Base-by-base conservation (phyloP, 2,888 invertebrate genomes). In the Gymnosoma rotundatum region DNA sequence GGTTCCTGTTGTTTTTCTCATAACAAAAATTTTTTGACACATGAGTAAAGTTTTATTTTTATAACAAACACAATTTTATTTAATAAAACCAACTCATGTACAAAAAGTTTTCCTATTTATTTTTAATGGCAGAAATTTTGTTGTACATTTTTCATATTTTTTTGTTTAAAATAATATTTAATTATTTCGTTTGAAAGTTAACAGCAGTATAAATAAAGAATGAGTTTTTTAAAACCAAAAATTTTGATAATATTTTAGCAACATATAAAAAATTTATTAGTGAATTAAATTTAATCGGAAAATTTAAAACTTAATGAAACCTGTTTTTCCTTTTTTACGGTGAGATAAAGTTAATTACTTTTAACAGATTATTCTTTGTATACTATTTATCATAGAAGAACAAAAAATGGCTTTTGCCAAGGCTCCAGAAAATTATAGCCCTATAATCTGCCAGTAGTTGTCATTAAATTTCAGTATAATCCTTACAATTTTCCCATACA, bases 1-100 rank as follows among this genome's bases (percentile, higher is more conserved):
- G 14, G 36, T 38, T 64, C 14, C 42, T 61, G 38, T 74, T 50
- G 66, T 64, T 45, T 20, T 12, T 32, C 52, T 66, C 18, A 54
- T 50, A 54, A 63, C 38, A 78, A 45, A 78, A 32, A 72, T 69
- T 54, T 74, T 83, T 42, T 64, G 69, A 70, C 74, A 74, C 64
- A 78, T 70, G 64, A 70, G 58, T 4, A 74, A 74, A 64, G 74
- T 78, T 83, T 69, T 52, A 16, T 61, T 42, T 76, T 60, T 67
- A 76, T 76, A 50, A 45, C 72, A 67, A 50, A 48, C 45, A 58
- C 1, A 70, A 63, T 69, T 75, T 74, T 70, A 66, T 50, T 60
- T 42, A 67, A 76, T 66, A 36, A 36, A 64, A 75, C 63, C 50
- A 64, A 12, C 21, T 50, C 12, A 45, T 16, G 45, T 66, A 54